Evolutionary conservation across 2,113 vertebrate species (phyloP).

Genomic region (Pedetes capensis): DNA sequence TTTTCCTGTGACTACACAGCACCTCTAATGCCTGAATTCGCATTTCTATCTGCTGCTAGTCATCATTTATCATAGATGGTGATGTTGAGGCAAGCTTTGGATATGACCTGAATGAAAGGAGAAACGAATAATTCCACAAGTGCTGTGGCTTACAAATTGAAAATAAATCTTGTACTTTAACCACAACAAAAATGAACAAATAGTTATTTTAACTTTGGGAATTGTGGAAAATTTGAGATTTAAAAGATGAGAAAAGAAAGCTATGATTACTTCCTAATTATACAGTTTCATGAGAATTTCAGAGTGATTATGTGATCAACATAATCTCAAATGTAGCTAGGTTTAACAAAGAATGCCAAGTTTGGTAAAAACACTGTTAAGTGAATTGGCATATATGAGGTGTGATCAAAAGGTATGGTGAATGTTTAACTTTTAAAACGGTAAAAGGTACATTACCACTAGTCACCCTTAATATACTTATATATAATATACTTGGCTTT

Average conservation of each 20-base stretch:
- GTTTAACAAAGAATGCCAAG: neutral
- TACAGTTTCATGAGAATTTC: neutral
- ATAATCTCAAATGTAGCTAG: neutral
- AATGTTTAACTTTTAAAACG: too few species aligned
- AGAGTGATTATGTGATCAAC: neutral
- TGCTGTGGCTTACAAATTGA: neutral
- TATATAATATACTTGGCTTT: too few species aligned
- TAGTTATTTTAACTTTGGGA: neutral
- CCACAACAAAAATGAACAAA: neutral
- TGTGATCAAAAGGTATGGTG: too few species aligned
- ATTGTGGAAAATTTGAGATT: neutral
- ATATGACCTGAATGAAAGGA: neutral
- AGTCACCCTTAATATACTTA: too few species aligned
- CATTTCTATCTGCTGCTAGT: neutral
- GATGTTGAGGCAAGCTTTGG: neutral
- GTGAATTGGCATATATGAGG: neutral
- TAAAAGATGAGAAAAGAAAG: neutral
- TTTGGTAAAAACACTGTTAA: neutral
- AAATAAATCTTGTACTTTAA: neutral
- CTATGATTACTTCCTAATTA: neutral
- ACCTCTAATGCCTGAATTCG: neutral
- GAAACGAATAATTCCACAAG: neutral
- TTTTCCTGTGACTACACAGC: neutral
- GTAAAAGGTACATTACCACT: too few species aligned
- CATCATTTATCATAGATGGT: neutral